Percentiles rank a stretch among this genome's conserved stretches.
phyloP scores from a whole-genome alignment of 1,140 invertebrate genomes.

The Arion vulgaris region DNA sequence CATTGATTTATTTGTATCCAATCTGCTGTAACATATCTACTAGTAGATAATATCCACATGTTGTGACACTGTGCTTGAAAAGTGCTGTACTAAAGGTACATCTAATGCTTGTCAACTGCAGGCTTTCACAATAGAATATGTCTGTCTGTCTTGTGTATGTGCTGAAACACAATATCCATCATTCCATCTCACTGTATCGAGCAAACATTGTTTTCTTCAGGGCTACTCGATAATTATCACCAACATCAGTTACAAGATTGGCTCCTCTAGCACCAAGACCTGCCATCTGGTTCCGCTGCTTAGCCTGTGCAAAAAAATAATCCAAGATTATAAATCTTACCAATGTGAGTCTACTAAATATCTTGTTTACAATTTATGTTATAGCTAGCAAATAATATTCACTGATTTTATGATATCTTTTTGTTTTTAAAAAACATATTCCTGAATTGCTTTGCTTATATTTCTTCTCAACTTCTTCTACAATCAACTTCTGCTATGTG shows the following conservation, averaged over 20 bases:
- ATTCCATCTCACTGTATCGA: conserved; percentile 72
- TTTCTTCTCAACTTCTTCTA: too few relatives aligned
- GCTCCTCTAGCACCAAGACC: conserved; percentile 78
- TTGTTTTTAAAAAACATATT: too few relatives aligned
- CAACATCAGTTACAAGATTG: conserved; percentile 83
- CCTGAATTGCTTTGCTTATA: too few relatives aligned
- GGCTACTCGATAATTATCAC: conserved; percentile 90
- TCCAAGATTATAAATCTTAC: too few relatives aligned
- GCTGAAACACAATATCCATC: conserved; percentile 10
- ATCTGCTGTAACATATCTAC: neutral
- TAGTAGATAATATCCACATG: too few relatives aligned
- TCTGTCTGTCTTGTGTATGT: neutral
- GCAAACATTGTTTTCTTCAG: conserved; percentile 89
- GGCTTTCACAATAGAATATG: neutral
- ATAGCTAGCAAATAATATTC: too few relatives aligned
- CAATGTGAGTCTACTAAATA: too few relatives aligned
- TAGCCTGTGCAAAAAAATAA: conserved; percentile 52
- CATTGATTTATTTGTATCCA: too few relatives aligned
- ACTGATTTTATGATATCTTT: too few relatives aligned
- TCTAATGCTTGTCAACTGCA: neutral
- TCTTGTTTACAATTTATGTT: too few relatives aligned
- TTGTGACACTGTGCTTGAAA: too few relatives aligned
- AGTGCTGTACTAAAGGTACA: neutral
- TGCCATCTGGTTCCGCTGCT: conserved; percentile 60
- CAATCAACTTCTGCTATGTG: too few relatives aligned